phyloP scores from a whole-genome alignment of 1,140 invertebrate genomes.

The Reticulitermes speratus region DNA sequence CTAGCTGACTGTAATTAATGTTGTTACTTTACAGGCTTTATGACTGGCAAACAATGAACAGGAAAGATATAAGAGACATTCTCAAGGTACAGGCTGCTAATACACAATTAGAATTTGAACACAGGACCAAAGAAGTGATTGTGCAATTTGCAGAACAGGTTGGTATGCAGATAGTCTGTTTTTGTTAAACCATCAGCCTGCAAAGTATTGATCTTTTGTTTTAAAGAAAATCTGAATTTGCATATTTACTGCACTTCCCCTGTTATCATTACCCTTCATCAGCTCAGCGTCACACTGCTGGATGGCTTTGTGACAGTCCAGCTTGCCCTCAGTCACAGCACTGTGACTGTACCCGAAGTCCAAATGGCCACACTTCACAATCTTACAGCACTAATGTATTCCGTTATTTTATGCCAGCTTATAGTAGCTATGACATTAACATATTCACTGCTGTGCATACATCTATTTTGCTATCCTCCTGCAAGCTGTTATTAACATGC shows the following conservation, averaged over 20 bases:
- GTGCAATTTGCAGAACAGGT: constrained; percentile 93
- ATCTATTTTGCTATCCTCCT: too few species aligned
- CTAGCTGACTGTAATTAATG: not conserved
- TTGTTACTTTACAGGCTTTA: constrained; percentile 64
- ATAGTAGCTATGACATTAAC: too few species aligned
- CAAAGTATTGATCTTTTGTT: too few species aligned
- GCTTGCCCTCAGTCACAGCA: too few species aligned
- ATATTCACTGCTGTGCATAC: too few species aligned
- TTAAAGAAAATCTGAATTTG: not conserved
- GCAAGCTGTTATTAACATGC: too few species aligned
- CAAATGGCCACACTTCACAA: too few species aligned
- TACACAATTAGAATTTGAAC: constrained; percentile 93
- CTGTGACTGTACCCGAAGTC: too few species aligned
- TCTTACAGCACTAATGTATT: too few species aligned
- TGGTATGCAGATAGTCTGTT: not conserved
- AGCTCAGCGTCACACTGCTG: not conserved
- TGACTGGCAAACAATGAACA: constrained; percentile 90
- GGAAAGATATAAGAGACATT: constrained; percentile 91
- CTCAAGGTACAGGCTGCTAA: constrained; percentile 81
- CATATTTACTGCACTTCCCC: not conserved
- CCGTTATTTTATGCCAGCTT: too few species aligned
- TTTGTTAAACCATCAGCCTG: too few species aligned
- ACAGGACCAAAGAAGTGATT: constrained; percentile 83
- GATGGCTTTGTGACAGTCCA: not conserved
- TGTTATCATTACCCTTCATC: too few species aligned